Percentiles rank a stretch among this genome's conserved stretches.
phyloP scores from a whole-genome alignment of 2,113 vertebrate genomes.

The Labrus mixtus region DNA sequence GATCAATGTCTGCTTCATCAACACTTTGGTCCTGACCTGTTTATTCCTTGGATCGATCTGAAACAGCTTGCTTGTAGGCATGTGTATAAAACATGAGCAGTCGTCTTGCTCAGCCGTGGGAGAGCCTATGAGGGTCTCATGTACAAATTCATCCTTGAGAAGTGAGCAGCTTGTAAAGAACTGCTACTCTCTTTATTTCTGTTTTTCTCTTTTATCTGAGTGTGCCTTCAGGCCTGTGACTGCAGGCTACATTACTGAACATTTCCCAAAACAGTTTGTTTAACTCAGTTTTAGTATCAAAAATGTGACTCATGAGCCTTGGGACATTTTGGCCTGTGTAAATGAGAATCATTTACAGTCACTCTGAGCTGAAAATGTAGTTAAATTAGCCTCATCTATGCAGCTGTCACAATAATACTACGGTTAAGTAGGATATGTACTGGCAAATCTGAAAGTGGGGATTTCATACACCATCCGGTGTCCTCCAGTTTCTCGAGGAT shows the following conservation, averaged over 20 bases:
- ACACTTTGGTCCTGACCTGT: constrained; percentile 73
- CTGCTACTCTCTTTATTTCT: constrained; percentile 14
- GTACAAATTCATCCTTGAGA: constrained; percentile 34
- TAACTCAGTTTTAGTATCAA: constrained; percentile 28
- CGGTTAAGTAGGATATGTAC: constrained; percentile 31
- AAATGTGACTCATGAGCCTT: constrained; percentile 17
- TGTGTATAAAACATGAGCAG: constrained; percentile 54
- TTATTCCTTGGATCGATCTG: constrained; percentile 69
- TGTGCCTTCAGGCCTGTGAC: constrained; percentile 18
- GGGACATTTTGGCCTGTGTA: constrained; percentile 1
- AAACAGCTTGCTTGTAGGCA: constrained; percentile 52
- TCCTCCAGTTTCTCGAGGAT: constrained; percentile 61
- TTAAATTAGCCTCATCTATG: constrained; percentile 42
- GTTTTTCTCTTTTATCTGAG: constrained; percentile 9
- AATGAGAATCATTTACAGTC: constrained; percentile 44
- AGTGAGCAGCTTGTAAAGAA: constrained; percentile 25
- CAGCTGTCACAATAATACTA: constrained; percentile 53
- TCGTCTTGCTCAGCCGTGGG: constrained; percentile 44
- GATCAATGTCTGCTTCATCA: constrained; percentile 79
- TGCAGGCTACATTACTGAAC: neutral
- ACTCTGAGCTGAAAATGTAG: constrained; percentile 23
- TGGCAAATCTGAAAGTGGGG: constrained; percentile 58
- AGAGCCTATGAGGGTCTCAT: constrained; percentile 22
- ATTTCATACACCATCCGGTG: constrained; percentile 31
- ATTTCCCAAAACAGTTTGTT: constrained; percentile 28